Conservation (phyloP, 2,888 invertebrate genomes). For the Marronus borbonicus region DNA sequence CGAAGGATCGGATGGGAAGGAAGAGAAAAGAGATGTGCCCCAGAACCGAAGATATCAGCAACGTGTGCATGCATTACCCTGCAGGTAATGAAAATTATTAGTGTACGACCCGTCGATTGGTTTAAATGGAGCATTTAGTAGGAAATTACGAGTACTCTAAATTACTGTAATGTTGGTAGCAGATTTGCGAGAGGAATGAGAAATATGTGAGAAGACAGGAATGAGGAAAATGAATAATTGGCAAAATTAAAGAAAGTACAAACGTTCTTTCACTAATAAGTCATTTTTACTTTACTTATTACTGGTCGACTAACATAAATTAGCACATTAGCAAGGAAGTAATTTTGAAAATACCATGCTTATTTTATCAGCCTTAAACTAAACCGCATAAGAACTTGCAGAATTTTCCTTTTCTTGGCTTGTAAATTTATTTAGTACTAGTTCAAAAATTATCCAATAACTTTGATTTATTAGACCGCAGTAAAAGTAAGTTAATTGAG, state of each 20-base stretch:
- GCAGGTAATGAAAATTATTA: constrained; percentile 34
- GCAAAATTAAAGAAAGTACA: not conserved
- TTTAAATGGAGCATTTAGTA: constrained; percentile 21
- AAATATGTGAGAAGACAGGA: not conserved
- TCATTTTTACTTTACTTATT: too few species aligned
- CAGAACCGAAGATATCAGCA: not conserved
- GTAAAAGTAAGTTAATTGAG: too few species aligned
- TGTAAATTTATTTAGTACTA: too few species aligned
- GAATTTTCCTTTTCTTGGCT: too few species aligned
- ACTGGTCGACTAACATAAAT: too few species aligned
- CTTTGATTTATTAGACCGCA: too few species aligned
- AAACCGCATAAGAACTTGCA: too few species aligned
- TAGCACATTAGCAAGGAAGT: too few species aligned
- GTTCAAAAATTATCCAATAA: too few species aligned
- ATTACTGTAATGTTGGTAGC: not conserved
- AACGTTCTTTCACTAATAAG: not conserved
- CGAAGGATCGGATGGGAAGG: not conserved
- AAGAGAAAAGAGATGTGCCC: not conserved
- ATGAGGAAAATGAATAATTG: not conserved
- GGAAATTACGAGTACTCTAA: constrained; percentile 12
- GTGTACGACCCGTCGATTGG: constrained; percentile 2
- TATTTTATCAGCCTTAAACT: too few species aligned
- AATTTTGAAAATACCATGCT: too few species aligned
- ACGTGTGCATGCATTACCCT: constrained; percentile 14
- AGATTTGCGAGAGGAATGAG: not conserved